Conservation (phyloP, 2,888 invertebrate species). For the Diloba caeruleocephala region DNA sequence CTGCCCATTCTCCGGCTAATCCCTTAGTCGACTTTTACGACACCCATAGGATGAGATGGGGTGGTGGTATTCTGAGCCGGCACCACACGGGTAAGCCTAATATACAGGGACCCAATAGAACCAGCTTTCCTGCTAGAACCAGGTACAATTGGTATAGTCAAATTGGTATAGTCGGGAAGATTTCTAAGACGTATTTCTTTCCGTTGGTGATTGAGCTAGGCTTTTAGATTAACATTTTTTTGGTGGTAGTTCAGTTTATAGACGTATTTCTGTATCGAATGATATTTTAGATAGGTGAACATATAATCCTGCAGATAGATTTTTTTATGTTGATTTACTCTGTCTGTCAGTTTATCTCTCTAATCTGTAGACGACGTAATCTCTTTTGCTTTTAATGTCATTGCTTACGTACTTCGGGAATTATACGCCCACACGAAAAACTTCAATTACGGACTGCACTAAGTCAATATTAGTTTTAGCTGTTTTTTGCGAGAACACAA, state of each 20-base stretch:
- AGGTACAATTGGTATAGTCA: too few species aligned
- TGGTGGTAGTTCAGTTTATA: too few species aligned
- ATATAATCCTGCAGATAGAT: neutral
- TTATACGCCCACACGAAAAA: slow-evolving; percentile 20
- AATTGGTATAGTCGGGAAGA: too few species aligned
- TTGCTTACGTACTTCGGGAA: slow-evolving; percentile 23
- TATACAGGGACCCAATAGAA: too few species aligned
- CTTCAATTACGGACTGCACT: slow-evolving; percentile 24
- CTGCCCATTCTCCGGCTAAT: too few species aligned
- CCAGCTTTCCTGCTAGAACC: too few species aligned
- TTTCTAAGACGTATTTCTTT: too few species aligned
- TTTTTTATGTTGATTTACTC: slow-evolving; percentile 1
- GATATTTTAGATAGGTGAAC: neutral
- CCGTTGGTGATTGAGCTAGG: too few species aligned
- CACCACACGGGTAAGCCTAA: too few species aligned
- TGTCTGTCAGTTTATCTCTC: slow-evolving; percentile 2
- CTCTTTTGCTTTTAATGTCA: slow-evolving; percentile 12
- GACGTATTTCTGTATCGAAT: neutral
- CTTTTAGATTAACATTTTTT: neutral
- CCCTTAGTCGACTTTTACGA: too few species aligned
- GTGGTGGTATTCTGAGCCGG: too few species aligned
- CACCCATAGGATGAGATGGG: too few species aligned
- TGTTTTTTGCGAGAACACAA: slow-evolving; percentile 22
- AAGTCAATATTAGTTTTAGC: slow-evolving; percentile 7
- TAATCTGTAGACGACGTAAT: slow-evolving; percentile 27